phyloP scores from a whole-genome alignment of 2,888 invertebrate species.

The Pammene aurita region DNA sequence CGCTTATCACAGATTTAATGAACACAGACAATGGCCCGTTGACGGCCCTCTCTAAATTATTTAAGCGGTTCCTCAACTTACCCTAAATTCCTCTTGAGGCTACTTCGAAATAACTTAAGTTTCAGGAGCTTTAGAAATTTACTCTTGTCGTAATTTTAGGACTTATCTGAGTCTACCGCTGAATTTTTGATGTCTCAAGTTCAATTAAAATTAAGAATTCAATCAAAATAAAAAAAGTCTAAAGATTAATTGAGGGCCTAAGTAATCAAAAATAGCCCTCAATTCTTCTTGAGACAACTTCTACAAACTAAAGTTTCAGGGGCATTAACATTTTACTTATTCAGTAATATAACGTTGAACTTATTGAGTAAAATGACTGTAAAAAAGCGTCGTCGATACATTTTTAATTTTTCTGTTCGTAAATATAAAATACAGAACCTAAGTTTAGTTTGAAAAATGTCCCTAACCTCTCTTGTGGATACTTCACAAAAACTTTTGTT shows the following conservation, averaged over 20 bases:
- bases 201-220: too few species aligned
- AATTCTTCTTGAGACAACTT: neutral
- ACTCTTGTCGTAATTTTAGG: neutral
- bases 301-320: neutral
- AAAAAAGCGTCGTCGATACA: neutral
- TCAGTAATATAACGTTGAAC: neutral
- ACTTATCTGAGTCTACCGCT: neutral
- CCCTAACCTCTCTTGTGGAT: too few species aligned
- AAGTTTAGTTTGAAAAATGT: too few species aligned
- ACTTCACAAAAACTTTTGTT: too few species aligned
- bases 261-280: neutral
- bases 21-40: conserved; percentile 28
- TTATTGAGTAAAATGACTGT: too few species aligned
- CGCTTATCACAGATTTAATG: conserved; percentile 35
- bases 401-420: too few species aligned
- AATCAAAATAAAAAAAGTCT: neutral
- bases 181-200: neutral
- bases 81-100: conserved; percentile 2
- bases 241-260: neutral
- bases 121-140: conserved; percentile 14
- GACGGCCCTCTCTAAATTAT: conserved; percentile 29
- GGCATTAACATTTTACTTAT: neutral
- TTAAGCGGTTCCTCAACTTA: conserved; percentile 26
- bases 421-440: too few species aligned
- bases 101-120: conserved; percentile 27